A percentile compares a stretch with the other conserved stretches of the same genome.
These are phyloP conservation scores for Melipona quadrifasciata DNA, from an alignment of 1,140 invertebrate genomes.

Conservation along the genomic window DNA sequence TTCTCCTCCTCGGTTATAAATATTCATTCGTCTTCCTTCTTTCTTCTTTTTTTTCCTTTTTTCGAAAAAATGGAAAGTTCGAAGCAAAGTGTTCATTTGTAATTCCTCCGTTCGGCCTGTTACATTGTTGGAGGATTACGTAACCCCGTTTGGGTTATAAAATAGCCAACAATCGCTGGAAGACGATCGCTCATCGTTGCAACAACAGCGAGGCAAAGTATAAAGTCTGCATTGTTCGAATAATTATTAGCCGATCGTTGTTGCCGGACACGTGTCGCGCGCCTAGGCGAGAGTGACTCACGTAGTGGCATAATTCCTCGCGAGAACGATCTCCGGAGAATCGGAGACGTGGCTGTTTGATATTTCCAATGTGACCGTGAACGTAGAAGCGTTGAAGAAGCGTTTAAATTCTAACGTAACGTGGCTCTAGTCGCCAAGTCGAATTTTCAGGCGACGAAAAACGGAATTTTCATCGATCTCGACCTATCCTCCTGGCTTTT, in stretches of 20 bases:
- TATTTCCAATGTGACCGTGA: not conserved
- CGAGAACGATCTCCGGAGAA: not conserved
- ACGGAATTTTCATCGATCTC: not conserved
- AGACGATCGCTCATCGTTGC: not conserved
- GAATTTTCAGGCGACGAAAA: not conserved
- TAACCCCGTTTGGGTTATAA: no score
- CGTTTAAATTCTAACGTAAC: not conserved
- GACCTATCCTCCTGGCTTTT: not conserved
- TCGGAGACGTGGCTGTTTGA: not conserved
- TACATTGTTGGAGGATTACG: no score
- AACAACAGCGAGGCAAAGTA: not conserved
- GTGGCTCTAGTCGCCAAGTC: not conserved
- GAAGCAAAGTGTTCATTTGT: no score
- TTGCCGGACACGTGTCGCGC: not conserved
- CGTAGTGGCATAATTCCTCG: not conserved
- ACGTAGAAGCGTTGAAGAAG: not conserved
- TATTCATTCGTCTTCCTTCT: no score
- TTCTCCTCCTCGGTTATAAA: no score
- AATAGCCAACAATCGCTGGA: not conserved
- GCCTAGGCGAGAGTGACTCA: not conserved
- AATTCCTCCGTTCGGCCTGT: no score
- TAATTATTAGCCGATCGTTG: not conserved
- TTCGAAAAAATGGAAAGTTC: no score
- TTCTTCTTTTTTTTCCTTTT: no score
- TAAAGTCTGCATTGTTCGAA: not conserved